Conservation (phyloP, 1,140 invertebrate species). For the Gonioctena quinquepunctata region DNA sequence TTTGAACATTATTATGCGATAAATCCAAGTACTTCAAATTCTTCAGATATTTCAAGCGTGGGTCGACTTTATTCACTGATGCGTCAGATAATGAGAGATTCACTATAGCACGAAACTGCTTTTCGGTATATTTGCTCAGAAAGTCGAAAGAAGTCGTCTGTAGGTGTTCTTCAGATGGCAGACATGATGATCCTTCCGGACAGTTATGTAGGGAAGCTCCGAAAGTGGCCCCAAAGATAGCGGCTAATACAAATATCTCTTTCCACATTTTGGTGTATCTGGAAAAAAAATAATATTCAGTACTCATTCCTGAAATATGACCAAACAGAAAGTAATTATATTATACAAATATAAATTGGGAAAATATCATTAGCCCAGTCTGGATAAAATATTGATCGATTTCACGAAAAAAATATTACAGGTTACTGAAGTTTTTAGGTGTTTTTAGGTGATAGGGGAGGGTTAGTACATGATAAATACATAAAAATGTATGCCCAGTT, state of each 20-base stretch:
- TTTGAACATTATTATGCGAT: conserved; percentile 61
- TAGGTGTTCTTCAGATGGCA: conserved; percentile 19
- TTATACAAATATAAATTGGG: too few species aligned
- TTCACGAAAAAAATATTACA: too few species aligned
- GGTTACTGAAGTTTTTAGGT: too few species aligned
- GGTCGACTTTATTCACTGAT: conserved; percentile 34
- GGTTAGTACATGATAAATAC: too few species aligned
- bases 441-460: too few species aligned
- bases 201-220: conserved; percentile 24
- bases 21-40: conserved; percentile 58
- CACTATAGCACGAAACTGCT: conserved; percentile 32
- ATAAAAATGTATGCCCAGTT: too few species aligned
- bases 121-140: conserved; percentile 34
- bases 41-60: conserved; percentile 42
- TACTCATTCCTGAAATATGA: neutral
- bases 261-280: conserved; percentile 30
- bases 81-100: conserved; percentile 34
- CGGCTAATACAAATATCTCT: neutral
- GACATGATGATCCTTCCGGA: conserved; percentile 31
- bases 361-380: too few species aligned
- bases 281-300: conserved; percentile 20
- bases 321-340: neutral
- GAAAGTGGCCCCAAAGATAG: conserved; percentile 10
- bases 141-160: conserved; percentile 35
- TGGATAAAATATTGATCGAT: too few species aligned